Conservation (phyloP, 2,113 vertebrate species). For the Oostethus manadensis region DNA sequence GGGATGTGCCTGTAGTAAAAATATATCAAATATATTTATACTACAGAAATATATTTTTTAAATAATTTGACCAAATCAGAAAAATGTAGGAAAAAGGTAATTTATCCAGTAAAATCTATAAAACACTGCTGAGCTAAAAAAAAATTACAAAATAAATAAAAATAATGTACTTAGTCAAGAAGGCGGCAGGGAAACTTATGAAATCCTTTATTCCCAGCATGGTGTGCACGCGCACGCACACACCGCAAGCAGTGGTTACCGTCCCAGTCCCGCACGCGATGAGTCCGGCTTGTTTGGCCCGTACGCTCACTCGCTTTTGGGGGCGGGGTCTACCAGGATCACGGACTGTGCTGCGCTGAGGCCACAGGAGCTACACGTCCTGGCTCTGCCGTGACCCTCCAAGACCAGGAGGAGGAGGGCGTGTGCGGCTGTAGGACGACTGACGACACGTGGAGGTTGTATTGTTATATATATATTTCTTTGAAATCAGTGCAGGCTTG, state of each 20-base stretch:
- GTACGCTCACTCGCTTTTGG: constrained; percentile 9
- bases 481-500: constrained; percentile 67
- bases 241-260: too few species aligned
- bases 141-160: too few species aligned
- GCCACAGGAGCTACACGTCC: constrained; percentile 12
- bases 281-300: constrained; percentile 5
- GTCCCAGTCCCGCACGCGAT: too few species aligned
- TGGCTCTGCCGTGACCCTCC: constrained; percentile 3
- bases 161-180: not conserved
- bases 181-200: constrained; percentile 53
- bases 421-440: constrained; percentile 48
- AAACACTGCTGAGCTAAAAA: too few species aligned
- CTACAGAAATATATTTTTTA: too few species aligned
- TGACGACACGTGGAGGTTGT: constrained; percentile 58
- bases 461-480: constrained; percentile 19
- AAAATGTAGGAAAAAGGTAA: too few species aligned
- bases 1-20: too few species aligned
- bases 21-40: too few species aligned
- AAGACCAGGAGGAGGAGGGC: constrained; percentile 40
- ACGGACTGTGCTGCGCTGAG: constrained; percentile 17
- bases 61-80: too few species aligned
- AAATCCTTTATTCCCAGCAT: constrained; percentile 76
- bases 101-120: too few species aligned
- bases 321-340: constrained; percentile 17
- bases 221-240: too few species aligned